Evolutionary conservation across 2,113 vertebrate species (phyloP).

Genomic region (Pelusios castaneus): DNA sequence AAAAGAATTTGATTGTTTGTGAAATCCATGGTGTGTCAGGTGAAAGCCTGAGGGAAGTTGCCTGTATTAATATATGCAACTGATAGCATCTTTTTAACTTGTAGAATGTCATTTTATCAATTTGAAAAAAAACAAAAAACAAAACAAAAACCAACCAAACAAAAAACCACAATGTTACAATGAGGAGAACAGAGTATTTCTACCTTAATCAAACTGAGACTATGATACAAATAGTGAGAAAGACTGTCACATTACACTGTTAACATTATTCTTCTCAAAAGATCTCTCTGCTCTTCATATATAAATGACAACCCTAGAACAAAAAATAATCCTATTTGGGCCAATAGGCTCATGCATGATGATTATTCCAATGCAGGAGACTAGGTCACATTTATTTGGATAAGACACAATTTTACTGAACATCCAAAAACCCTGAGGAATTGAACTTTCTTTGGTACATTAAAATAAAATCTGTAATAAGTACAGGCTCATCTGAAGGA

Average conservation of each 20-base stretch:
- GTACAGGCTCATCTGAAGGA: neutral
- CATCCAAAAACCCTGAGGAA: neutral
- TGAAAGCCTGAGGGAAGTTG: neutral
- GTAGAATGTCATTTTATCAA: slow-evolving; percentile 23
- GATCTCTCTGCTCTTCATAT: neutral
- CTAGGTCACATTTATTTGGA: neutral
- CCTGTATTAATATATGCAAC: neutral
- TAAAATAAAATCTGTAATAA: neutral
- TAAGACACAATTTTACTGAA: neutral
- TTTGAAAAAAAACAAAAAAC: slow-evolving; percentile 23
- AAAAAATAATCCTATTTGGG: neutral
- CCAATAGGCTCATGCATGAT: neutral
- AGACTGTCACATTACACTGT: neutral
- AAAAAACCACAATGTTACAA: slow-evolving; percentile 5
- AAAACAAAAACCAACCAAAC: no score
- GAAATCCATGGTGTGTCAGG: slow-evolving; percentile 21
- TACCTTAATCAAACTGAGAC: neutral
- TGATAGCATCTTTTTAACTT: slow-evolving; percentile 26
- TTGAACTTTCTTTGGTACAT: neutral
- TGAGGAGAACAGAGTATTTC: neutral
- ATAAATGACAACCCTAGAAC: neutral
- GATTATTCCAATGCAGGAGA: neutral
- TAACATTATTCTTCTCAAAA: neutral
- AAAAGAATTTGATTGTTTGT: slow-evolving; percentile 21
- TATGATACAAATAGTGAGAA: neutral